A percentile compares a stretch with the other conserved stretches of the same genome.
Conservation (phyloP, 2,113 vertebrate genomes). For the Myotis lucifugus region DNA sequence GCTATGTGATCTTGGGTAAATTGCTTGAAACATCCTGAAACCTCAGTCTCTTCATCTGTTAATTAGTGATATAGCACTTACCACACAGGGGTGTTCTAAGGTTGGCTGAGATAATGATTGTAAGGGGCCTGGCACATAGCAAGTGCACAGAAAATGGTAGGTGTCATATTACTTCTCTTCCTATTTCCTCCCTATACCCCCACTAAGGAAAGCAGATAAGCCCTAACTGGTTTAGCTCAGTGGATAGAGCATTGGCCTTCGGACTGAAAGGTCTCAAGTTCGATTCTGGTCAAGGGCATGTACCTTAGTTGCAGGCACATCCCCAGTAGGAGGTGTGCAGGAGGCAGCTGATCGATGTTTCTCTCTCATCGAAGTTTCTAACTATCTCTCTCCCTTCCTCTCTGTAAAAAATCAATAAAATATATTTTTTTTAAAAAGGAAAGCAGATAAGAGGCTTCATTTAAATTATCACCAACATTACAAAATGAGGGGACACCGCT, state of each 20-base stretch:
- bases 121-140: neutral
- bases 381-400: too few relatives aligned
- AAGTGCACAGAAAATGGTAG: neutral
- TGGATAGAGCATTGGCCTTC: too few relatives aligned
- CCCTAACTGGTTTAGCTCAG: too few relatives aligned
- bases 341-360: too few relatives aligned
- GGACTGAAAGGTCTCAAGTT: too few relatives aligned
- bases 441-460: neutral
- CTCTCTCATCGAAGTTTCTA: too few relatives aligned
- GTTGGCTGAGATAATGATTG: neutral
- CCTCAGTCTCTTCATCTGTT: neutral
- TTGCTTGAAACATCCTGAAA: neutral
- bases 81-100: neutral
- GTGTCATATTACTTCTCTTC: neutral
- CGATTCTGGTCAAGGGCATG: too few relatives aligned
- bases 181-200: neutral
- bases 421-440: too few relatives aligned
- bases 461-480: neutral
- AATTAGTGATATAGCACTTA: neutral
- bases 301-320: too few relatives aligned
- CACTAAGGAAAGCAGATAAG: neutral
- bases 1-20: neutral
- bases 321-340: too few relatives aligned
- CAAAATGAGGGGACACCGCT: neutral
- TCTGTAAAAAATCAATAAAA: too few relatives aligned